Conservation (phyloP, 2,113 vertebrate genomes). For the Thalassarche chlororhynchos region DNA sequence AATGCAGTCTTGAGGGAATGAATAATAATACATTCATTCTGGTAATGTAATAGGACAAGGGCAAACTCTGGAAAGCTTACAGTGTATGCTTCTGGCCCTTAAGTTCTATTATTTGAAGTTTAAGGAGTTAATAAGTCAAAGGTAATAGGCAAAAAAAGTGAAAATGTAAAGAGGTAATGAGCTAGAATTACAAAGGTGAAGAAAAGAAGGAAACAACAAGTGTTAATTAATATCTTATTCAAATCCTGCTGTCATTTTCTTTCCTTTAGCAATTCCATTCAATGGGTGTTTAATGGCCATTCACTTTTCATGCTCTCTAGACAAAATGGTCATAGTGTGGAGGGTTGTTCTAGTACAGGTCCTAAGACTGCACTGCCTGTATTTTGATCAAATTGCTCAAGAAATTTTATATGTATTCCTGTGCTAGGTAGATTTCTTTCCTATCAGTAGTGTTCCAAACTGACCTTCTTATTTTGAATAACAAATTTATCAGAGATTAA, state of each 20-base stretch:
- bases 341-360: background rate
- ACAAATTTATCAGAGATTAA: background rate
- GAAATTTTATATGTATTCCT: background rate
- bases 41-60: background rate
- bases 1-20: background rate
- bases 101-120: background rate
- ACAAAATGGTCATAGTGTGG: background rate
- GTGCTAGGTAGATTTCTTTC: background rate
- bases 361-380: background rate
- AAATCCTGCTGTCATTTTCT: background rate
- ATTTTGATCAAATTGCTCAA: background rate
- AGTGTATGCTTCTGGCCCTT: background rate
- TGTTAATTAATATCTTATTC: background rate
- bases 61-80: background rate
- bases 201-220: background rate
- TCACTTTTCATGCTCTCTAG: background rate
- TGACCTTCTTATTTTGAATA: background rate
- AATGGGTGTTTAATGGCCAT: background rate
- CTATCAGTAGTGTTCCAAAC: background rate
- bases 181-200: background rate
- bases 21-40: background rate
- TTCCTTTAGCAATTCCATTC: background rate
- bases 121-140: background rate
- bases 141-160: background rate
- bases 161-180: background rate